A percentile compares a stretch with the other conserved stretches of the same genome.
These are phyloP conservation scores for Synanthedon myopaeformis DNA, from an alignment of 2,888 invertebrate genomes.

Conservation along the genomic window DNA sequence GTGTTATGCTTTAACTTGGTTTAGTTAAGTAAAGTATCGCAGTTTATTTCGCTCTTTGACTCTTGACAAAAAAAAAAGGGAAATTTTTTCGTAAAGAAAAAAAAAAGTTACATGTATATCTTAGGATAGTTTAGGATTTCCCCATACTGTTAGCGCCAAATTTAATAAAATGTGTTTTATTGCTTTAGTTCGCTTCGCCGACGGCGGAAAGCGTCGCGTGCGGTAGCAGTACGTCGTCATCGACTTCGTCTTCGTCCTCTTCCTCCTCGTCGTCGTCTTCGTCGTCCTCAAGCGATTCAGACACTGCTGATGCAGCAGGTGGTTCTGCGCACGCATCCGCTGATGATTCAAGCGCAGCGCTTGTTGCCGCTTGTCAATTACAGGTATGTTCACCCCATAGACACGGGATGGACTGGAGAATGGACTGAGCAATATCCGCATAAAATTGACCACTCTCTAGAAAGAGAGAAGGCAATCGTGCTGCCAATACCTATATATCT, in stretches of 20 bases:
- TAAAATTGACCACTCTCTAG: too few relatives aligned
- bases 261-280: slow-evolving; percentile 60
- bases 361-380: slow-evolving; percentile 68
- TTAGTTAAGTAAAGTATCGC: too few relatives aligned
- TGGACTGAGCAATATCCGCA: too few relatives aligned
- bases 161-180: not conserved
- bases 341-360: slow-evolving; percentile 68
- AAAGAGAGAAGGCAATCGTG: too few relatives aligned
- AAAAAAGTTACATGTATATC: too few relatives aligned
- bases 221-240: slow-evolving; percentile 55
- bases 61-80: too few relatives aligned
- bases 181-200: slow-evolving; percentile 47
- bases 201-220: slow-evolving; percentile 46
- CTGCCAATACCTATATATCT: not conserved
- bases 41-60: too few relatives aligned
- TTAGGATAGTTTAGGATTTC: not conserved
- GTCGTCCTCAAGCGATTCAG: slow-evolving; percentile 58
- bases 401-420: too few relatives aligned
- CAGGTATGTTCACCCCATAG: slow-evolving; percentile 36
- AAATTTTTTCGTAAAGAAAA: too few relatives aligned
- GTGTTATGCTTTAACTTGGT: too few relatives aligned
- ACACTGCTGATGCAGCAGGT: slow-evolving; percentile 53
- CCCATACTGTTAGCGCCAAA: not conserved
- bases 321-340: slow-evolving; percentile 48
- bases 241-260: slow-evolving; percentile 49